Conservation (phyloP, 2,113 vertebrate species). For the Gobio gobio region DNA sequence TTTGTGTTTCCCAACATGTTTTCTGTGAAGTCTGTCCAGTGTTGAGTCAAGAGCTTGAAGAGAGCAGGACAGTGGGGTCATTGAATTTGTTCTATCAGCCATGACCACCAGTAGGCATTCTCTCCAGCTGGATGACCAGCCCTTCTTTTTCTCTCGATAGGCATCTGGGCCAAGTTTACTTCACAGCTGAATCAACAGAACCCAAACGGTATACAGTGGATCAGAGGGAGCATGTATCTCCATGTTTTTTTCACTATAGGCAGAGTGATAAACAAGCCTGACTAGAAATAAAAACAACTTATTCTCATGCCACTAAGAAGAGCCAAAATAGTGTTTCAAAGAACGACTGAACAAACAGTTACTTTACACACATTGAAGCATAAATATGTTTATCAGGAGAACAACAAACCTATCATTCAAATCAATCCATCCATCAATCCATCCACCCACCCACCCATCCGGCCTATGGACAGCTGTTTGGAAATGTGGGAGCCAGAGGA, state of each 20-base stretch:
- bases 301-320: background rate
- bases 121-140: too few species aligned
- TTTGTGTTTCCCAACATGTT: background rate
- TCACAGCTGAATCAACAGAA: background rate
- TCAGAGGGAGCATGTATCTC: background rate
- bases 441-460: too few species aligned
- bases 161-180: background rate
- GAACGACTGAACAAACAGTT: background rate
- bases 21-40: background rate
- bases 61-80: background rate
- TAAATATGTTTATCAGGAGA: background rate
- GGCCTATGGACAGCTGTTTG: too few species aligned
- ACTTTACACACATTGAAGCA: background rate
- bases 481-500: too few species aligned
- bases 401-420: background rate
- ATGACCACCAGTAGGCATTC: background rate
- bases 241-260: background rate
- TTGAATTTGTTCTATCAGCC: constrained; percentile 4
- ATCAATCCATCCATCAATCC: too few species aligned
- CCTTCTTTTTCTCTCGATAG: background rate
- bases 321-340: background rate
- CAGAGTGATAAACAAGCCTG: background rate
- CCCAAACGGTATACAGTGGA: background rate
- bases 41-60: background rate
- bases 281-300: background rate